Base-by-base conservation (phyloP, 2,888 invertebrate genomes). In the Amphiduros pacificus region DNA sequence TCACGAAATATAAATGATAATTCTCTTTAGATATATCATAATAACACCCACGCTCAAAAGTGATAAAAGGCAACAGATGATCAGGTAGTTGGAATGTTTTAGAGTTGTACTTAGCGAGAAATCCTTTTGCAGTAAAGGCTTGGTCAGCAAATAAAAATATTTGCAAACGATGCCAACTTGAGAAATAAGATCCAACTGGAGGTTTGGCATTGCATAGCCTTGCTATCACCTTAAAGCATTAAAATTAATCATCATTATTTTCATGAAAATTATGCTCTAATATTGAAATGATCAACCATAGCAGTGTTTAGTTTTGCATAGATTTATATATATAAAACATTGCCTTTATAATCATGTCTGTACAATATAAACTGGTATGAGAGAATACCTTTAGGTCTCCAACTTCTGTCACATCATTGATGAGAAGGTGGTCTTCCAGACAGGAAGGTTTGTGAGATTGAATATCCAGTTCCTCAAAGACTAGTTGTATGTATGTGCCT, bases 401-500 rank as follows among this genome's bases (percentile, higher is more conserved):
- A 24, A 70, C 72, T 24, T 75, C 68, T 9, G 71, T 72, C 2
- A 77, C 63, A 53, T 74, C 73, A 55, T 73, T 72, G 32, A 71
- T 70, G 26, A 52, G 51, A 20, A 63, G 48, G 20, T 49, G 31
- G 48, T 63, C 63, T 29, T 44, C 22, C 3, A 28, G 20, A 28
- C 63, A 63, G 17, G 54, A 36, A 17, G 26, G 28, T 22, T 41
- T 26, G 29, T 41, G 20, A 2, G 32, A 26, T 29, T 63, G 51
- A 5, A 77, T 67, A 48, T 75, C 75, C 50, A 77, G 74, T 61
- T 75, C 73, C 50, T 72, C 65, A 49, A 76, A 67, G 9, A 70
- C 72, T 4, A 77, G 58, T 29, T 69, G 71, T 31, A 77, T 70
- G 55, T 75, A 77, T 52, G 72, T 68, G 14, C 69, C 65, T 9